These are phyloP conservation scores for Chloroceryle aenea DNA, from an alignment of 2,113 vertebrate species.

Conservation along the genomic window DNA sequence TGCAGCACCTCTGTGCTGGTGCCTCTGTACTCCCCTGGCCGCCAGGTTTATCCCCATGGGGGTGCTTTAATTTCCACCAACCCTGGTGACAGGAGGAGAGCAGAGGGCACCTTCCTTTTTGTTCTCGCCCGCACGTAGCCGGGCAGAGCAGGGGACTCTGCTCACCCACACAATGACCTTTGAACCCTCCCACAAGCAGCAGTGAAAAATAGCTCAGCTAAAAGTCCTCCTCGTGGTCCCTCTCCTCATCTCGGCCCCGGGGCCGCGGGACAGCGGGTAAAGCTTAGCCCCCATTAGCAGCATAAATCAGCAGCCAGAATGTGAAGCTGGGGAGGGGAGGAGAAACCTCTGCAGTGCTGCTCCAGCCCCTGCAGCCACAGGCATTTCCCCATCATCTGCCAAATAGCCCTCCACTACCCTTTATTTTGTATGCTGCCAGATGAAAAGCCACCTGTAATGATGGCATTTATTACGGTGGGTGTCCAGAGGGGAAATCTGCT, in stretches of 20 bases:
- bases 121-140: rapidly evolving
- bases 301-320: background rate
- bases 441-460: background rate
- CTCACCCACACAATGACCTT: rapidly evolving
- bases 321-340: background rate
- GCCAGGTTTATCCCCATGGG: rapidly evolving
- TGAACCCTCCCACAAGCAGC: background rate
- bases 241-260: rapidly evolving
- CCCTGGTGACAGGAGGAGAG: rapidly evolving
- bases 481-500: background rate
- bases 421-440: background rate
- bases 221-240: rapidly evolving
- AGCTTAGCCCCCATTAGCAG: background rate
- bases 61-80: rapidly evolving
- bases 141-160: background rate
- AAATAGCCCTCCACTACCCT: background rate
- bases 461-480: background rate
- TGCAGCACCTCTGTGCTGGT: rapidly evolving
- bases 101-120: background rate
- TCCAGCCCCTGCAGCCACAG: background rate
- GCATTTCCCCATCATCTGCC: background rate
- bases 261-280: background rate
- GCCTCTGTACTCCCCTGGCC: rapidly evolving
- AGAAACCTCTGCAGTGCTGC: rapidly evolving
- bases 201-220: rapidly evolving